Evolutionary conservation across 2,797 vertebrate genomes (phyloP), one percentile per base, ranked within the genome.

Genomic region (Danio jaintianensis): DNA sequence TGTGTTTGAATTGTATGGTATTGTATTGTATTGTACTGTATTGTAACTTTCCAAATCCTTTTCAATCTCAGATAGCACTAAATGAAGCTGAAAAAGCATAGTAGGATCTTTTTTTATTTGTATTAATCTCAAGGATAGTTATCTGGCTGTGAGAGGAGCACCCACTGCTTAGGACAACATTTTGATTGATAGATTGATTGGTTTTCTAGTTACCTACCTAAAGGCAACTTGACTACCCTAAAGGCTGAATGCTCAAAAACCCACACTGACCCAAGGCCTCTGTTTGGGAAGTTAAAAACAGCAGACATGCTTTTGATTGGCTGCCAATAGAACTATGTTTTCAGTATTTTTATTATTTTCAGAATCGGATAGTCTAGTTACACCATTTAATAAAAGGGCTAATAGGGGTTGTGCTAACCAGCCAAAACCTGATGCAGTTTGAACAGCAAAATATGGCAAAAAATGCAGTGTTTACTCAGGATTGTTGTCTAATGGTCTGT

Each of bases 401-500:
- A 52, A 69, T 52, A 69, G 67, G 47, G 15, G 29, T 6, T 47
- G 52, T 38, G 22, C 13, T 50, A 68, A 36, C 47, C 16, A 52
- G 36, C 22, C 47, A 68, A 50, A 68, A n/a, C 13, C 29, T 69
- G 48, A n/a, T 10, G 67, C 62, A 0, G 8, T 10, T 68, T 45
- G 20, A 12, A 38, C 29, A 20, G 4, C 15, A 68, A 22, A 55
- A 20, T 55, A 55, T 22, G 53, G 7, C 9, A 38, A n/a, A n/a
- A n/a, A 69, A 38, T 52, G 9, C 12, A 20, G 64, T 48, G 29
- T 52, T 36, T 50, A 38, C 66, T 38, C 13, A n/a, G 22, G 47
- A 50, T 68, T 68, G 29, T 52, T 29, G 15, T 68, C 66, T 50
- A 52, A 52, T 38, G 22, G 8, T 69, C 47, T 69, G 66, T 50